These are phyloP conservation scores for Micromesistius poutassou DNA, from an alignment of 2,797 vertebrate species.

Conservation along the genomic window DNA sequence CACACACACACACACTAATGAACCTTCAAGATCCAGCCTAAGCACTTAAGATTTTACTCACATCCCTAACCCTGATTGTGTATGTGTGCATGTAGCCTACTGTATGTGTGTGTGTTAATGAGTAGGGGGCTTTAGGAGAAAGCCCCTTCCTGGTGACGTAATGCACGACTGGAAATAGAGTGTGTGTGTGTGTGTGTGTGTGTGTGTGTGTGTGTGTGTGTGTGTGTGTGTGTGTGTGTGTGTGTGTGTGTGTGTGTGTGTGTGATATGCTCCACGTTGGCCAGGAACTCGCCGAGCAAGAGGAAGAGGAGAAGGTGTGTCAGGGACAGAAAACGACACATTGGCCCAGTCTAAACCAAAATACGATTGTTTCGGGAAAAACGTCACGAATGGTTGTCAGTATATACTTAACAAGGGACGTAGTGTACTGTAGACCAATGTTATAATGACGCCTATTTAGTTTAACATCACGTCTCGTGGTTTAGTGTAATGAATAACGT, in stretches of 20 bases:
- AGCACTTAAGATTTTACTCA: not conserved
- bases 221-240: not conserved
- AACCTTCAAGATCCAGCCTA: not conserved
- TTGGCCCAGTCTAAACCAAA: slow-evolving; percentile 9
- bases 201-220: not conserved
- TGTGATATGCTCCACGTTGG: slow-evolving; percentile 51
- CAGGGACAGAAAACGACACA: slow-evolving; percentile 17
- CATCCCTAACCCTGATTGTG: not conserved
- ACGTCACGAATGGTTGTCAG: not conserved
- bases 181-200: slow-evolving; percentile 1
- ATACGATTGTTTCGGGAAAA: not conserved
- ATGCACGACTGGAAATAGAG: not conserved
- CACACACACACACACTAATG: not conserved
- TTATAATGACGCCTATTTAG: not conserved
- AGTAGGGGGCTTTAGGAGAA: not conserved
- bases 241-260: not conserved
- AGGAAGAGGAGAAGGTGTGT: slow-evolving; percentile 30
- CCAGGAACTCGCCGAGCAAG: slow-evolving; percentile 50
- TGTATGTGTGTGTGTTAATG: not conserved
- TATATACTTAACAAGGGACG: not conserved
- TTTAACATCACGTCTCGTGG: not conserved
- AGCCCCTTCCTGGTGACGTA: not conserved
- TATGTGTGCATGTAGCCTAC: not conserved
- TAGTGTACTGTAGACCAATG: not conserved
- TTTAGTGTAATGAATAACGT: not conserved